These are phyloP conservation scores for Anabas testudineus DNA, from an alignment of 2,797 vertebrate genomes.

Conservation along the genomic window DNA sequence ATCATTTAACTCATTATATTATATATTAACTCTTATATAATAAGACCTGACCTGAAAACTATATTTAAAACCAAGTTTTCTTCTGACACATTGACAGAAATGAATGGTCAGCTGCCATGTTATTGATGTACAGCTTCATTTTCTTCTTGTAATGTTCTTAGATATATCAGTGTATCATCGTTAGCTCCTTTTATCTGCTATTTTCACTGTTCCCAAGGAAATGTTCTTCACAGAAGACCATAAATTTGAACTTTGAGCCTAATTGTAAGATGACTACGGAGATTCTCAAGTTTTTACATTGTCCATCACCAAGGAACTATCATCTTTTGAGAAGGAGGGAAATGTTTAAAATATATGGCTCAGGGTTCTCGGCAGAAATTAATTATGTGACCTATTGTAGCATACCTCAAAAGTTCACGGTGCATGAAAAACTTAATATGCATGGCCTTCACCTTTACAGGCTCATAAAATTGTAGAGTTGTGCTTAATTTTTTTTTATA, in stretches of 20 bases:
- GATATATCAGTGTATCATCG: not conserved
- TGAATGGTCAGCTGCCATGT: not conserved
- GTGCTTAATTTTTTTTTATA: slow-evolving; percentile 92
- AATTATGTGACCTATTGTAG: slow-evolving; percentile 92
- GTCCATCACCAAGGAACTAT: slow-evolving; percentile 19
- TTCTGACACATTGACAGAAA: not conserved
- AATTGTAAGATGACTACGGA: slow-evolving; percentile 6
- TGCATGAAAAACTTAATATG: slow-evolving; percentile 94
- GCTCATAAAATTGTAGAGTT: slow-evolving; percentile 93
- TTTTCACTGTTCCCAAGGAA: slow-evolving; percentile 5
- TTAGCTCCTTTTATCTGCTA: not conserved
- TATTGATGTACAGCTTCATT: not conserved
- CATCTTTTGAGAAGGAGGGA: slow-evolving; percentile 42
- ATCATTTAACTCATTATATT: not conserved
- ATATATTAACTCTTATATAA: not conserved
- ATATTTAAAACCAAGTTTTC: not conserved
- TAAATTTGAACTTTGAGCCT: slow-evolving; percentile 55
- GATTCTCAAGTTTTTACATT: slow-evolving; percentile 42
- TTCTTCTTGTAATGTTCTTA: slow-evolving; percentile 2
- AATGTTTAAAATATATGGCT: slow-evolving; percentile 63
- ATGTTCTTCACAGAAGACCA: slow-evolving; percentile 16
- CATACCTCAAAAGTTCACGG: slow-evolving; percentile 94
- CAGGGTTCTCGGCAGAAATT: slow-evolving; percentile 86
- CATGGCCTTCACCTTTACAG: slow-evolving; percentile 94
- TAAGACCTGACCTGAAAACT: not conserved